Evolutionary conservation across 2,113 vertebrate species (phyloP).

Genomic region (Epinephelus fuscoguttatus): DNA sequence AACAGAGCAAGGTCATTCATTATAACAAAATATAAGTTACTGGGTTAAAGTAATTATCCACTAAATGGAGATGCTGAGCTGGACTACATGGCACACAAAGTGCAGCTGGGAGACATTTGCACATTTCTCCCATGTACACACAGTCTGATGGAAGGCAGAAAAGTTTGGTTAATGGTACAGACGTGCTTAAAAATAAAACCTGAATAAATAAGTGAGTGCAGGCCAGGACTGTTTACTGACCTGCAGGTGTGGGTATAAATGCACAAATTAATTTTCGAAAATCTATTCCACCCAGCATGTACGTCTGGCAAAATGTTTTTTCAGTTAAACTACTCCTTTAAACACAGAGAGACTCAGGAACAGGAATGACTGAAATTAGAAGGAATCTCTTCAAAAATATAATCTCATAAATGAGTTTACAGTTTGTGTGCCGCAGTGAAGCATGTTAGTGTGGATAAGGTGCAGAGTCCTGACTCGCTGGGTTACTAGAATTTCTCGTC

Average conservation of each 20-base stretch:
- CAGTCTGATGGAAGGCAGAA: slow-evolving; percentile 2
- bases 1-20: slow-evolving; percentile 28
- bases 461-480: not conserved
- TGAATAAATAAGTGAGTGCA: slow-evolving; percentile 21
- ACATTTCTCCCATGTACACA: too few species aligned
- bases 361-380: not conserved
- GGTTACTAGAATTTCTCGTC: slow-evolving; percentile 92
- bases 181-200: not conserved
- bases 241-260: not conserved
- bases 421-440: not conserved
- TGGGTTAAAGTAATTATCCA: slow-evolving; percentile 5
- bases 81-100: slow-evolving; percentile 25
- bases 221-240: not conserved
- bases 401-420: slow-evolving; percentile 4
- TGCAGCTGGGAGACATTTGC: too few species aligned
- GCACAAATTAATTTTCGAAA: not conserved
- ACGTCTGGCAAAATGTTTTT: not conserved
- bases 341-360: not conserved
- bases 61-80: not conserved
- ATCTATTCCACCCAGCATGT: not conserved
- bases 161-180: not conserved
- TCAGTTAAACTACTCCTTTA: slow-evolving; percentile 17
- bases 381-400: slow-evolving; percentile 4
- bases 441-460: slow-evolving; percentile 39
- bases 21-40: slow-evolving; percentile 55